Base-by-base conservation (phyloP, 2,113 vertebrate genomes). In the Elephas maximus region DNA sequence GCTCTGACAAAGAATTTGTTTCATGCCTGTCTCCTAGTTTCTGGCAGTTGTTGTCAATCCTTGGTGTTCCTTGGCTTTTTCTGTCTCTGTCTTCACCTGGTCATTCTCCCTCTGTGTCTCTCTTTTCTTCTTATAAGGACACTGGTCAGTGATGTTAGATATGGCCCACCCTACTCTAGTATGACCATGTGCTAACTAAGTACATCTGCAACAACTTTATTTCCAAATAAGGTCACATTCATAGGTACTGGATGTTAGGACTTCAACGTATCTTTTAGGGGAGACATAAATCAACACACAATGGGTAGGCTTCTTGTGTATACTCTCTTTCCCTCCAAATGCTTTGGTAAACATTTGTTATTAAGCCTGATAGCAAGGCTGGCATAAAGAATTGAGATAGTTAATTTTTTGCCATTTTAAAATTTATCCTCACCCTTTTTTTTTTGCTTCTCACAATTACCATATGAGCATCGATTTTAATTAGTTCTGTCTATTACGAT, bases 401-500 rank as follows among this genome's bases (percentile, higher is more conserved):
- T 33, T 97, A 45, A 23, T 74, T 91, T 88, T 91, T 87, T 17
- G 87, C 57, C 44, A 87, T 81, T 92, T 88, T 15, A 78, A 14
- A 95, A 62, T 96, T 65, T 93, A 63, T 87, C 94, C 83, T 67
- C 23, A 62, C 48, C 48, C 48, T 41, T 88, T 33, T 62, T 91
- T 71, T 45, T n/a, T 88, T 21, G 10, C 57, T 28, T 6, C n/a
- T 93, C 17, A 45, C 1, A 7, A 83, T 87, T 81, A 83, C 1
- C 90, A 4, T 41, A 81, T 92, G 8, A 10, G 73, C 33, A 80
- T 95, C 90, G 92, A 90, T 98, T 94, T 90, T 80, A n/a, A 97
- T 98, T 96, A 90, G 90, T 95, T 88, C 96, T 97, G 95, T 96
- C 96, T 97, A 95, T 95, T 95, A 96, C 96, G 76, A 94, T 48